A percentile compares a stretch with the other conserved stretches of the same genome.
phyloP scores from a whole-genome alignment of 2,113 vertebrate genomes.

The Halichoerus grypus region DNA sequence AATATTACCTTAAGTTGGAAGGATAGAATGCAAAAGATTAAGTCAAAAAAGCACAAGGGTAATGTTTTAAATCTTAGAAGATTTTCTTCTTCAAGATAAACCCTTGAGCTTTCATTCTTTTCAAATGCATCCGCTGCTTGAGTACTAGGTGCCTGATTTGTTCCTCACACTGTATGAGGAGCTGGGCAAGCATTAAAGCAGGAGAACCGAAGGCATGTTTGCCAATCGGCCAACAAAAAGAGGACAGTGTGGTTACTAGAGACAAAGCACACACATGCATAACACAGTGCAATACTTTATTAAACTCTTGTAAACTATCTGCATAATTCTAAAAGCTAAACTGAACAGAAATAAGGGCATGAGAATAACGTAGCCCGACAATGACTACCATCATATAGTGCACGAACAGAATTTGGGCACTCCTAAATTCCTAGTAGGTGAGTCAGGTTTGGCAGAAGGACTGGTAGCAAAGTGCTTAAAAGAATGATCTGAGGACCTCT shows the following conservation, averaged over 20 bases:
- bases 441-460: not conserved
- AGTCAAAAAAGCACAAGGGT: not conserved
- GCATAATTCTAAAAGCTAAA: not conserved
- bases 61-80: not conserved
- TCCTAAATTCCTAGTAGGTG: not conserved
- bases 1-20: not conserved
- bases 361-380: not conserved
- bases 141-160: not conserved
- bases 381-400: rapidly evolving
- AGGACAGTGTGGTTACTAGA: not conserved
- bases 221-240: not conserved
- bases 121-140: not conserved
- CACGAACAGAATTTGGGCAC: not conserved
- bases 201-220: not conserved
- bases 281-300: not conserved
- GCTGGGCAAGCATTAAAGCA: not conserved
- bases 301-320: not conserved
- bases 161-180: not conserved
- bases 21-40: not conserved
- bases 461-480: not conserved
- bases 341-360: not conserved
- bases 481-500: not conserved
- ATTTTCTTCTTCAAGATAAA: not conserved
- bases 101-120: not conserved
- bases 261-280: not conserved